Evolutionary conservation across 2,113 vertebrate species (phyloP).

Genomic region (Recurvirostra avosetta): DNA sequence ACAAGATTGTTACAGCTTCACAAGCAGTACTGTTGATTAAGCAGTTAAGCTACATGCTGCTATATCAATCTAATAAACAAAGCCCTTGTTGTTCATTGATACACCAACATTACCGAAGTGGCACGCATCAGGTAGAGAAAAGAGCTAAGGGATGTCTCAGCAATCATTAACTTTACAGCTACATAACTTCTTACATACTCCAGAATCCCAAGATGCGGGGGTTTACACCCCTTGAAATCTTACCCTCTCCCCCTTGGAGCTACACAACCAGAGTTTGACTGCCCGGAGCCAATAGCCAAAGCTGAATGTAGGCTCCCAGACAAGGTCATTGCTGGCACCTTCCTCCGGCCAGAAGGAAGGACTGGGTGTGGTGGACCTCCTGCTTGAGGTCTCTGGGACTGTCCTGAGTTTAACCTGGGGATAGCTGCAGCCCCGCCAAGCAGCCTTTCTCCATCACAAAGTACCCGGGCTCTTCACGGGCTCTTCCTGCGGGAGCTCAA

Average conservation of each 20-base stretch:
- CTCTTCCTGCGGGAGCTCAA: background rate
- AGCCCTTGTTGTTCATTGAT: background rate
- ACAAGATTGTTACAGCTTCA: background rate
- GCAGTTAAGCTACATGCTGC: background rate
- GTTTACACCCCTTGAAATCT: background rate
- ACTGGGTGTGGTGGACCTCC: background rate
- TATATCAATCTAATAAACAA: background rate
- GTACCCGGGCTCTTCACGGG: background rate
- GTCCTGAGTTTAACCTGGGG: background rate
- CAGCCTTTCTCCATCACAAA: background rate
- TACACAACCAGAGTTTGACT: rapidly evolving
- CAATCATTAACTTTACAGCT: background rate
- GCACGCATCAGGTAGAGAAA: background rate
- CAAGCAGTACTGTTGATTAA: background rate
- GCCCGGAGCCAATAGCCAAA: background rate
- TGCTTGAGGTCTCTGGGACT: background rate
- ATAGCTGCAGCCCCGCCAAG: background rate
- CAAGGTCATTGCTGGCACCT: background rate
- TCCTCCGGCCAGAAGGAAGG: background rate
- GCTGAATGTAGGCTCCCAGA: background rate
- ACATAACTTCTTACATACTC: background rate
- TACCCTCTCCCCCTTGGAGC: background rate
- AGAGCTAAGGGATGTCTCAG: background rate
- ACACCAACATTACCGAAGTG: background rate
- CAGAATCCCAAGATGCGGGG: background rate